phyloP scores from a whole-genome alignment of 1,140 invertebrate genomes.

The Asobara japonica region DNA sequence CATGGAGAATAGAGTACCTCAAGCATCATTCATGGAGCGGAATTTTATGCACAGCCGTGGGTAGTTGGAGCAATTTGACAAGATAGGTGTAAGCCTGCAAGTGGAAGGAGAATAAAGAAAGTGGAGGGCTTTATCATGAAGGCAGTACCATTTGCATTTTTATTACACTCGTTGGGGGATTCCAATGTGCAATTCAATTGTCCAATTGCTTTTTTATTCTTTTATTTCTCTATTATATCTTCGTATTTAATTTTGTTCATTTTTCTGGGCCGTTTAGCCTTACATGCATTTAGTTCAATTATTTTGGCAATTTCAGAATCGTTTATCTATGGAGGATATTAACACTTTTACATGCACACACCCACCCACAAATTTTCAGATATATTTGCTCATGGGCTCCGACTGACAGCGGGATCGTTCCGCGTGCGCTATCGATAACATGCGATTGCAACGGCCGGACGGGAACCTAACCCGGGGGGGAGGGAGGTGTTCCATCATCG shows the following conservation, averaged over 20 bases:
- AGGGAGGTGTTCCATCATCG: too few relatives aligned
- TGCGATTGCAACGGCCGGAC: too few relatives aligned
- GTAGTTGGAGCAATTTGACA: constrained; percentile 1
- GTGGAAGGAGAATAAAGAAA: constrained; percentile 9
- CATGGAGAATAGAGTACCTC: neutral
- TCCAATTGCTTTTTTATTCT: neutral
- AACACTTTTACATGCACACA: too few relatives aligned
- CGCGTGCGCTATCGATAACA: too few relatives aligned
- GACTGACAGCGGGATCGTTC: too few relatives aligned
- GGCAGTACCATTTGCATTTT: constrained; percentile 12
- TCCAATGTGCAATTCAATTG: constrained; percentile 7
- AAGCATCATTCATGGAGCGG: neutral
- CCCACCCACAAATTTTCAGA: too few relatives aligned
- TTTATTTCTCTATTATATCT: neutral
- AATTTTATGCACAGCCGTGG: neutral
- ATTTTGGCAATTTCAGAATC: too few relatives aligned
- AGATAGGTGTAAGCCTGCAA: constrained; percentile 8
- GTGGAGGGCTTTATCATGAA: constrained; percentile 1
- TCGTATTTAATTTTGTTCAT: neutral
- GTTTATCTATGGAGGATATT: too few relatives aligned
- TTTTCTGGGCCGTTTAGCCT: too few relatives aligned
- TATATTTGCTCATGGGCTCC: too few relatives aligned
- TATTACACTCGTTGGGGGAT: constrained; percentile 5
- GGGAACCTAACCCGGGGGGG: too few relatives aligned
- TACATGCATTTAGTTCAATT: too few relatives aligned